These are phyloP conservation scores for Rhagonycha fulva DNA, from an alignment of 2,888 invertebrate genomes.

Conservation along the genomic window DNA sequence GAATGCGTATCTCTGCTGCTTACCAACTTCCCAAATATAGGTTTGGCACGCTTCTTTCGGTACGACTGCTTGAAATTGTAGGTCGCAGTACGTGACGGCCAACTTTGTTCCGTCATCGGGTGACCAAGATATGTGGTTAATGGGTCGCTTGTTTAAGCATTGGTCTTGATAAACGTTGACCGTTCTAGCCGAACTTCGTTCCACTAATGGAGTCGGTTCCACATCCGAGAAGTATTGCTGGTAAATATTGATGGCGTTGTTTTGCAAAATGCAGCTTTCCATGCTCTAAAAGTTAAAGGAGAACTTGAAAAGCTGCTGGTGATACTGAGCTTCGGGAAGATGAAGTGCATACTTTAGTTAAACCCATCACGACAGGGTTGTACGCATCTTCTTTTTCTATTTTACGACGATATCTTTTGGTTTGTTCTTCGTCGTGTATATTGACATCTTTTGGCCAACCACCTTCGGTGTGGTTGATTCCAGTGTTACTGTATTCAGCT, in stretches of 20 bases:
- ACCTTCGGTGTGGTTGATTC: constrained; percentile 88
- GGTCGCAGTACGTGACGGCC: constrained; percentile 84
- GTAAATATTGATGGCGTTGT: constrained; percentile 92
- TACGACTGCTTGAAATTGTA: constrained; percentile 72
- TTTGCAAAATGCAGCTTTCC: constrained; percentile 89
- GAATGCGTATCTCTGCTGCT: constrained; percentile 30
- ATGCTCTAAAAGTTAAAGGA: constrained; percentile 63
- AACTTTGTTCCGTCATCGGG: constrained; percentile 83
- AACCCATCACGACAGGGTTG: constrained; percentile 74
- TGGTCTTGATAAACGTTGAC: constrained; percentile 88
- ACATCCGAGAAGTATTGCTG: constrained; percentile 84
- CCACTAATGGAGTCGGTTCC: constrained; percentile 71
- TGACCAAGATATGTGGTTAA: constrained; percentile 87
- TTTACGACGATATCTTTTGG: constrained; percentile 83
- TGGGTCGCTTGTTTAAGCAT: constrained; percentile 66
- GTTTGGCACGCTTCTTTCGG: constrained; percentile 70
- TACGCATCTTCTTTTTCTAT: constrained; percentile 92
- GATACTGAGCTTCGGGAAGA: background rate
- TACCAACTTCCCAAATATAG: constrained; percentile 93
- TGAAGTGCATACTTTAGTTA: constrained; percentile 59
- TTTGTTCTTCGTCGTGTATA: constrained; percentile 82
- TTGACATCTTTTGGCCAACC: constrained; percentile 97
- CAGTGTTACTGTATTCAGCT: constrained; percentile 72
- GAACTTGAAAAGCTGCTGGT: constrained; percentile 51
- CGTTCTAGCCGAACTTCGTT: constrained; percentile 75